Base-by-base conservation (phyloP, 2,888 invertebrate genomes). In the Drosophila rubida region DNA sequence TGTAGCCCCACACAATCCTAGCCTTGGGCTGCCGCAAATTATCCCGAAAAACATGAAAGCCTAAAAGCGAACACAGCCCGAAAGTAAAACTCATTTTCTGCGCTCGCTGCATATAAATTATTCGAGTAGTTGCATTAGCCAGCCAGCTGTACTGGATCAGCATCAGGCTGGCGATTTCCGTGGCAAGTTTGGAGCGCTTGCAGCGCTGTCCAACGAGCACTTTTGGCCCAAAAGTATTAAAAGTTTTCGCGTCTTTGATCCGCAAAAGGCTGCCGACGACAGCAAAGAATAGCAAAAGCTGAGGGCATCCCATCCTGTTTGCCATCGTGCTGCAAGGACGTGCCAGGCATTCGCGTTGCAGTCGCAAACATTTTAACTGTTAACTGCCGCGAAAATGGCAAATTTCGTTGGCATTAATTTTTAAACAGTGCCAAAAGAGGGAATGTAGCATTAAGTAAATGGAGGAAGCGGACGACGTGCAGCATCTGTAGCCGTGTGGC, bases 51-150 rank as follows among this genome's bases (percentile, higher is more conserved):
- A 32, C 19, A 25, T 11, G 8, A 60, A 51, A 53, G 11, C 14
- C 23, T 32, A 27, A 9, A 39, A 46, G 35, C 2, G 32, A 32
- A 32, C 11, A 32, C n/a, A 32, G 5, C 30, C 11, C n/a, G 35
- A 35, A 14, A 59, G 30, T 37, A 45, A 65, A 84, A 73, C 74
- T 74, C 50, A 64, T 65, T 58, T 70, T 41, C 44, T 23, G 60
- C 62, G 65, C 51, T 61, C 50, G 66, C 49, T 73, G 78, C 80
- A 87, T 83, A 78, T 75, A 87, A 87, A 87, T 80, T 69, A 67
- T 54, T 32, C 39, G 19, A n/a, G 66, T 50, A 45, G 65, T 67
- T 69, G 67, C 49, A 72, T 49, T 44, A 53, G 32, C 7, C 30
- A 22, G 4, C 23, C 7, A 25, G 13, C 22, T 42, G 41, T 57